Evolutionary conservation across 2,888 invertebrate genomes (phyloP), one percentile per base, ranked within the genome.

Genomic region (Acrobasis repandana): DNA sequence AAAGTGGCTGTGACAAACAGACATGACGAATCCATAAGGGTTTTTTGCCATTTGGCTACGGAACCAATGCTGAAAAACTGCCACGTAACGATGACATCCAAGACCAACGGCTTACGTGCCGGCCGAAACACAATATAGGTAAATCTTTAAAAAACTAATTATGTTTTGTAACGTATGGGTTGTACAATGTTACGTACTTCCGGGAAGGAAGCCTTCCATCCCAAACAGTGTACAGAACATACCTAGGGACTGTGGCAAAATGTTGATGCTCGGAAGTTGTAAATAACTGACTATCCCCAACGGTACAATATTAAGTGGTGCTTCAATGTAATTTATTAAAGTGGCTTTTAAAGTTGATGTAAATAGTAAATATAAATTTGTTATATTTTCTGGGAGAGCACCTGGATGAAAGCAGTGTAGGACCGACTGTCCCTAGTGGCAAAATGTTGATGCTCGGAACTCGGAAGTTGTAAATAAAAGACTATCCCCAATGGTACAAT

Each of bases 381-480:
- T 20, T 20, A 20, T 20, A 20, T 20, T 20, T 4, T 20, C 2
- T 2, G 20, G 4, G 20, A 3, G 20, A 3, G 20, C 20, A 20
- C 20, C 20, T 20, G 20, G 20, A 20, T 20, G 4, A 20, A 4
- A 20, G 20, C 4, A 4, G 20, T 4, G 4, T 4, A 3, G 20
- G 20, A n/a, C n/a, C n/a, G n/a, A n/a, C n/a, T n/a, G n/a, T n/a
- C n/a, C n/a, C n/a, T n/a, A n/a, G 43, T 10, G n/a, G 33, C 14
- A 10, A 9, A 14, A 11, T 43, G 38, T 18, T 56, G 43, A 56
- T 43, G 28, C 20, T 56, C 56, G n/a, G n/a, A n/a, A n/a, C n/a
- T n/a, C n/a, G 43, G 56, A 56, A 56, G 56, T 56, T 43, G 28
- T 56, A 56, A 46, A 56, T 54, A 54, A 54, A 16, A 5, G 43